Evolutionary conservation across 2,888 invertebrate species (phyloP).

Genomic region (Acleris laterana): DNA sequence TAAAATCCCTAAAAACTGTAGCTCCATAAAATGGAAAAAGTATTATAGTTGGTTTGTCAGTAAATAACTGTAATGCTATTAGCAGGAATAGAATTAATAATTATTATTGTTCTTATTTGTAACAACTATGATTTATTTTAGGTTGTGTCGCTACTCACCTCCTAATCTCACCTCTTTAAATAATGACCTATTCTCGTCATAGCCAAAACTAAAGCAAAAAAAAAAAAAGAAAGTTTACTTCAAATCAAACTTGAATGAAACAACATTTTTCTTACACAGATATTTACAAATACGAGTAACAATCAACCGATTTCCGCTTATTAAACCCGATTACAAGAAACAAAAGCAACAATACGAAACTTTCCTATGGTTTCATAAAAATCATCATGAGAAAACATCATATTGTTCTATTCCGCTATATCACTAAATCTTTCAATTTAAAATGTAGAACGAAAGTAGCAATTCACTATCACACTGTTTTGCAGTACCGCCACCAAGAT

Average conservation of each 20-base stretch:
- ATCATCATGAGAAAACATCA: constrained; percentile 48
- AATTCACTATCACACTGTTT: constrained; percentile 33
- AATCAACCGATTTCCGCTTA: constrained; percentile 33
- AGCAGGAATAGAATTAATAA: too few relatives aligned
- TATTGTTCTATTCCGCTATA: constrained; percentile 49
- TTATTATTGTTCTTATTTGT: too few relatives aligned
- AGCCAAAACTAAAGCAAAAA: too few relatives aligned
- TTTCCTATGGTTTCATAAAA: constrained; percentile 37
- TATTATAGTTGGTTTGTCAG: too few relatives aligned
- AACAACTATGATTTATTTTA: too few relatives aligned
- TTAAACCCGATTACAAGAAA: constrained; percentile 28
- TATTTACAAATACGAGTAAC: constrained; percentile 21
- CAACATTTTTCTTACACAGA: constrained; percentile 12
- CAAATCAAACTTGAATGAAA: background rate
- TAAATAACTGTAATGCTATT: too few relatives aligned
- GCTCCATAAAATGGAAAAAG: too few relatives aligned
- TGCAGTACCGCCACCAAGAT: constrained; percentile 29
- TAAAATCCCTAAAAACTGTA: too few relatives aligned
- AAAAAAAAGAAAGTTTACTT: too few relatives aligned
- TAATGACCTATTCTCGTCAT: too few relatives aligned
- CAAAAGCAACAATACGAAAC: constrained; percentile 33
- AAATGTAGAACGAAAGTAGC: constrained; percentile 57
- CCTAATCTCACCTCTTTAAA: too few relatives aligned
- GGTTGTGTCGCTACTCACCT: too few relatives aligned
- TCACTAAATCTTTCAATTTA: constrained; percentile 57